Percentiles rank a stretch among this genome's conserved stretches.
Conservation (phyloP, 2,797 vertebrate genomes). For the Champsocephalus esox region DNA sequence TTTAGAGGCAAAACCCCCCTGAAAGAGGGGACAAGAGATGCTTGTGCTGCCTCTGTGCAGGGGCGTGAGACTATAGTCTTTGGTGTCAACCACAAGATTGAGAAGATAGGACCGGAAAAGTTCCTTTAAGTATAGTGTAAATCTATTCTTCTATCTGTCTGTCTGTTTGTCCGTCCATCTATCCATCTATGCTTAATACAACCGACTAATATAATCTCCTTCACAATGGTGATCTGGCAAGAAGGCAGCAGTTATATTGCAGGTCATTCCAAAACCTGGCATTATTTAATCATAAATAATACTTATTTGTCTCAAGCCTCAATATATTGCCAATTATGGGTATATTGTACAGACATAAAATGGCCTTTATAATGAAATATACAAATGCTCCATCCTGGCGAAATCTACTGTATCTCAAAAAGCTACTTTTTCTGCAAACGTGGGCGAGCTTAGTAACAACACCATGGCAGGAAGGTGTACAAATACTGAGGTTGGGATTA, state of each 20-base stretch:
- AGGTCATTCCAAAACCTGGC: too few species aligned
- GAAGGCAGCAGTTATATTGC: too few species aligned
- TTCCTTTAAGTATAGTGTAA: not conserved
- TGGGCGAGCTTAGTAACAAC: slow-evolving; percentile 5
- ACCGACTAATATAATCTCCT: too few species aligned
- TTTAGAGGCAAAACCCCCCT: slow-evolving; percentile 52
- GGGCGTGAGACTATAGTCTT: slow-evolving; percentile 66
- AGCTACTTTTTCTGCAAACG: slow-evolving; percentile 18
- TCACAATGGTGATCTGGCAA: too few species aligned
- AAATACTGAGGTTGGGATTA: slow-evolving; percentile 37
- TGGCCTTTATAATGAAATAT: too few species aligned
- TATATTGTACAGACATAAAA: too few species aligned
- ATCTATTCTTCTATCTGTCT: slow-evolving; percentile 17
- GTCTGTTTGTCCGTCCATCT: slow-evolving; percentile 23
- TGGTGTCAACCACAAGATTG: slow-evolving; percentile 45
- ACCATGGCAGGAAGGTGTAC: not conserved
- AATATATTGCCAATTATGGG: too few species aligned
- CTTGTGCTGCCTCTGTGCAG: slow-evolving; percentile 35
- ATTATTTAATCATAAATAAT: too few species aligned
- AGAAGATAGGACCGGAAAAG: slow-evolving; percentile 36
- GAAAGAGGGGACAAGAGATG: slow-evolving; percentile 65
- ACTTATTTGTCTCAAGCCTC: too few species aligned
- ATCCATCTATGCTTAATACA: slow-evolving; percentile 3
- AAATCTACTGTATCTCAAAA: not conserved
- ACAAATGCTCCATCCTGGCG: too few species aligned